phyloP scores from a whole-genome alignment of 2,888 invertebrate species.

The Plebejus argus region DNA sequence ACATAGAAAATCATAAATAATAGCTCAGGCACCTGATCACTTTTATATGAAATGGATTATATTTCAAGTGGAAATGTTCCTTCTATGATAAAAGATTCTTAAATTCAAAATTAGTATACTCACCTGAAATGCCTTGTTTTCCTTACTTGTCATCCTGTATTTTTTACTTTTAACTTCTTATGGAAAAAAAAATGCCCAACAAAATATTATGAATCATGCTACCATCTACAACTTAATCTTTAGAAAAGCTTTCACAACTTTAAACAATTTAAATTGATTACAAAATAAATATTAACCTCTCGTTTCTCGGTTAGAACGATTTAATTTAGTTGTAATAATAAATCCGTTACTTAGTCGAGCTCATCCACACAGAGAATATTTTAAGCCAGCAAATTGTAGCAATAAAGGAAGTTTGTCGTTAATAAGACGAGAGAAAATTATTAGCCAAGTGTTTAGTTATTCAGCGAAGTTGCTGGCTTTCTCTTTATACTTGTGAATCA shows the following conservation, averaged over 20 bases:
- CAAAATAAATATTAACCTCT: conserved; percentile 28
- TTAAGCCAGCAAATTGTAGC: conserved; percentile 63
- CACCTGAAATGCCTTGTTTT: neutral
- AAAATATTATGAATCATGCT: neutral
- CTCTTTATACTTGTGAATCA: conserved; percentile 28
- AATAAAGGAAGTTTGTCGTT: conserved; percentile 64
- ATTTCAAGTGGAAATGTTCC: too few species aligned
- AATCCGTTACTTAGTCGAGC: conserved; percentile 49
- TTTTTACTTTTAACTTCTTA: neutral
- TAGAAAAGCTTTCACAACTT: neutral
- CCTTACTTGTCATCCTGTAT: neutral
- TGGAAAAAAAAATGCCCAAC: neutral
- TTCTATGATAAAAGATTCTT: too few species aligned
- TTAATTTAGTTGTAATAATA: conserved; percentile 54
- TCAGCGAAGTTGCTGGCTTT: conserved; percentile 47
- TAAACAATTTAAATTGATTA: conserved; percentile 17
- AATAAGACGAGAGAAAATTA: conserved; percentile 55
- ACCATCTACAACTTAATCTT: neutral
- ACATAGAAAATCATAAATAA: too few species aligned
- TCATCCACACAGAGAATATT: conserved; percentile 68
- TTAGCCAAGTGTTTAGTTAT: conserved; percentile 61
- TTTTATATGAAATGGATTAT: too few species aligned
- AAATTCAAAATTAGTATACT: neutral
- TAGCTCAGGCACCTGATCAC: too few species aligned
- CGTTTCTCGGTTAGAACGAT: conserved; percentile 39